Conservation (phyloP, 2,888 invertebrate species). For the Chaetoderma sp. region DNA sequence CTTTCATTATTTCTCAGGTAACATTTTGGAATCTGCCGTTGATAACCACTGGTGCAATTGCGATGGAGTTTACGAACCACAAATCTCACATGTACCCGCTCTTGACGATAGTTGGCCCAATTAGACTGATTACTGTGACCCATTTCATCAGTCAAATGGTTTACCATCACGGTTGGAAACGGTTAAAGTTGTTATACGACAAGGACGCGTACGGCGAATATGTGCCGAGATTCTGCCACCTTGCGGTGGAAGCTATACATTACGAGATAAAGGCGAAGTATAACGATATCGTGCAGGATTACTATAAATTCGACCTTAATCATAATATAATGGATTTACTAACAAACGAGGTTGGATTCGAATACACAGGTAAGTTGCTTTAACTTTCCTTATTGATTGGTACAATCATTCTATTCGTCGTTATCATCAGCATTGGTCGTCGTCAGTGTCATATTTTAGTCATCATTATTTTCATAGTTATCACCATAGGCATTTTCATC, state of each 20-base stretch:
- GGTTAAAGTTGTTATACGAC: conserved; percentile 48
- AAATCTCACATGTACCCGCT: conserved; percentile 76
- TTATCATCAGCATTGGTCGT: no score
- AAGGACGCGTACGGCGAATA: conserved; percentile 47
- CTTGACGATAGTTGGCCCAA: conserved; percentile 74
- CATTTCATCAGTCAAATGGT: conserved; percentile 40
- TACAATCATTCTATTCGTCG: neutral
- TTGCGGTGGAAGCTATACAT: conserved; percentile 52
- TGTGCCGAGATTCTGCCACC: conserved; percentile 48
- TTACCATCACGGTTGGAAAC: conserved; percentile 40
- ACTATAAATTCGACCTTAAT: conserved; percentile 21
- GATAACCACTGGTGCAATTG: conserved; percentile 75
- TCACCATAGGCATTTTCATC: no score
- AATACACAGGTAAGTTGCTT: conserved; percentile 23
- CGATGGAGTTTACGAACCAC: conserved; percentile 56
- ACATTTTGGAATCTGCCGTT: conserved; percentile 86
- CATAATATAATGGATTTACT: conserved; percentile 12
- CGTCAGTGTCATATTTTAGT: no score
- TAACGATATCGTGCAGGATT: conserved; percentile 12
- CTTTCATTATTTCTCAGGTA: no score
- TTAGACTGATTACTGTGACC: conserved; percentile 47
- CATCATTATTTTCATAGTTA: no score
- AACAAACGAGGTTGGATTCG: conserved; percentile 14
- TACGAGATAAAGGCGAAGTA: conserved; percentile 32
- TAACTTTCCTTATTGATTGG: neutral